Base-by-base conservation (phyloP, 2,888 invertebrate species). In the Peribatodes rhomboidaria region DNA sequence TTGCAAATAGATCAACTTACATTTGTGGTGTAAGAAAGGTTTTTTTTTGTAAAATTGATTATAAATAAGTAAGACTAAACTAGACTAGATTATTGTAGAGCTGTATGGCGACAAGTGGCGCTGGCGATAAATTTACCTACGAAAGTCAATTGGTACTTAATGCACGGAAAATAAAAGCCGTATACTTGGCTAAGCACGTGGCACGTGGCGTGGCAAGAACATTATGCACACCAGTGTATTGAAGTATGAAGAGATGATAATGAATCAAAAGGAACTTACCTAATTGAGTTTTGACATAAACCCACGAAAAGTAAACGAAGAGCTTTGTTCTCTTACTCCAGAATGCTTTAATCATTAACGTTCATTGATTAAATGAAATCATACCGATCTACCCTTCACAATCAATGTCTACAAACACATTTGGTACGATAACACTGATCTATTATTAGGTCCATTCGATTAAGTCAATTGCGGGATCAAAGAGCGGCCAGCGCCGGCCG, bases 381-480 rank as follows among this genome's bases (percentile, higher is more conserved):
- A 59, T 61, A 72, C 60, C 66, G 70, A 75, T 75, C 73, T 56
- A 67, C 55, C 60, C 49, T 69, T 74, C 68, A 76, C 71, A 75
- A 71, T 57, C 62, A 71, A 80, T 70, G 71, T 79, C 75, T 66
- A 76, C 68, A 70, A 70, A 71, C 72, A 68, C 65, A 56, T 60
- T 77, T 75, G 72, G 74, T 71, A 69, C 73, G 75, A 80, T 82
- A 79, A 81, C 77, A 77, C 80, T 83, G 82, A 83, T 85, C 75
- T 82, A 84, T 78, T 79, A 79, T 77, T 77, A 79, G 82, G 80
- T 77, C 76, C 77, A 88, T 87, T 86, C 81, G 83, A 89, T 89
- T 89, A 86, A 82, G 79, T 84, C 87, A 86, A 89, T 89, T 87
- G 86, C 67, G 67, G 67, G 80, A 80, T 82, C 81, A 82, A 81